phyloP scores from a whole-genome alignment of 1,140 invertebrate species.

The Pogonomyrmex barbatus region DNA sequence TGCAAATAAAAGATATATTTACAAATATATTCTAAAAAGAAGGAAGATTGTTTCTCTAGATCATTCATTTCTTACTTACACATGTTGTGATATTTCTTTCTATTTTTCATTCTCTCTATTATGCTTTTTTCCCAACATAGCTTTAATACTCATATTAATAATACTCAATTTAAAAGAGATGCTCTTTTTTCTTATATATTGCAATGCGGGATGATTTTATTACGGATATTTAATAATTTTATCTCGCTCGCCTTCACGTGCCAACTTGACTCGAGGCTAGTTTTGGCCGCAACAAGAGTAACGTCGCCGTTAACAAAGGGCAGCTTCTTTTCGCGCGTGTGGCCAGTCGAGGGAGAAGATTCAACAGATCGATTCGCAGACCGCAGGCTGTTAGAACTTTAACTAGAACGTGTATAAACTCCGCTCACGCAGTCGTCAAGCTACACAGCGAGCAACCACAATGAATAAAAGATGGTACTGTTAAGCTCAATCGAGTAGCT shows the following conservation, averaged over 20 bases:
- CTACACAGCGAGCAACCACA: conserved; percentile 75
- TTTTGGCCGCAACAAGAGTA: conserved; percentile 51
- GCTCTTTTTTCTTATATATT: not conserved
- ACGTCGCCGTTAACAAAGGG: conserved; percentile 72
- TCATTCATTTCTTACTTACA: not conserved
- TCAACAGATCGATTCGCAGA: conserved; percentile 79
- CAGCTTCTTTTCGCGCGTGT: conserved; percentile 65
- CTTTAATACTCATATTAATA: too few species aligned
- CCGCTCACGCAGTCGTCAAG: conserved; percentile 81
- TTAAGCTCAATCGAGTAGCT: conserved; percentile 77
- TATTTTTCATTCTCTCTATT: conserved; percentile 1
- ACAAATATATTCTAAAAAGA: not conserved
- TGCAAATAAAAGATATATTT: not conserved
- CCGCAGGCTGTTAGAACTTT: conserved; percentile 81
- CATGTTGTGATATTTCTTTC: not conserved
- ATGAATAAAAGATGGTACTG: conserved; percentile 82
- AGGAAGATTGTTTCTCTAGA: not conserved
- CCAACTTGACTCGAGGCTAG: not conserved
- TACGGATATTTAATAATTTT: conserved; percentile 59
- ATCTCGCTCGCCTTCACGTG: conserved; percentile 25
- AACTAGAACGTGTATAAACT: conserved; percentile 81
- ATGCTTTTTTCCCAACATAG: too few species aligned
- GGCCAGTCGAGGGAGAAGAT: conserved; percentile 65
- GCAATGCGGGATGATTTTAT: conserved; percentile 33
- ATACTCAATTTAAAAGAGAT: not conserved